Conservation (phyloP, 2,888 invertebrate species). For the Aelia acuminata region DNA sequence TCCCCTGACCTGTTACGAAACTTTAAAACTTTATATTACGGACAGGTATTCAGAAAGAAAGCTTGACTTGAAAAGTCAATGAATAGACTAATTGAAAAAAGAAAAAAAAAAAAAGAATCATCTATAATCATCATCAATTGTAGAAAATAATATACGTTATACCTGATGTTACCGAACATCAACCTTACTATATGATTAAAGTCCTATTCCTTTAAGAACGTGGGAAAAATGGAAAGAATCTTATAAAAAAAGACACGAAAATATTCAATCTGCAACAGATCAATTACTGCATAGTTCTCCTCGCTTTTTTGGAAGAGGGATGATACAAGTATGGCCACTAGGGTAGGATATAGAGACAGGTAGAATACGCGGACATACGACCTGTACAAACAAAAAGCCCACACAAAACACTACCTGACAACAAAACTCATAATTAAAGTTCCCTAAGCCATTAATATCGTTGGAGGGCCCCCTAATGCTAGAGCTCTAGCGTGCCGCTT, state of each 20-base stretch:
- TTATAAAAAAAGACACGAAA: background rate
- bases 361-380: background rate
- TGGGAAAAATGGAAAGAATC: background rate
- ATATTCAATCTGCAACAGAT: conserved; percentile 25
- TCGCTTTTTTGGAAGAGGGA: background rate
- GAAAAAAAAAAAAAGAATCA: background rate
- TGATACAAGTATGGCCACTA: background rate
- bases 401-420: conserved; percentile 36
- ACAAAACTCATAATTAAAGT: conserved; percentile 43
- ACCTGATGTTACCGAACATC: background rate
- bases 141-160: background rate
- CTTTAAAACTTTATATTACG: background rate
- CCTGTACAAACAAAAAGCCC: conserved; percentile 44
- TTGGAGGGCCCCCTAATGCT: background rate
- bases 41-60: background rate
- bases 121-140: background rate
- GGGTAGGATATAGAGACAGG: conserved; percentile 18
- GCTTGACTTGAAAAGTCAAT: background rate
- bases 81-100: background rate
- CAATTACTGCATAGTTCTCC: conserved; percentile 28
- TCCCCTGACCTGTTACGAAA: no score
- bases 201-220: background rate
- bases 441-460: conserved; percentile 37
- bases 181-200: background rate
- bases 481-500: background rate